Evolutionary conservation across 2,797 vertebrate species (phyloP), one percentile per base, ranked within the genome.

Genomic region (Danio choprae): DNA sequence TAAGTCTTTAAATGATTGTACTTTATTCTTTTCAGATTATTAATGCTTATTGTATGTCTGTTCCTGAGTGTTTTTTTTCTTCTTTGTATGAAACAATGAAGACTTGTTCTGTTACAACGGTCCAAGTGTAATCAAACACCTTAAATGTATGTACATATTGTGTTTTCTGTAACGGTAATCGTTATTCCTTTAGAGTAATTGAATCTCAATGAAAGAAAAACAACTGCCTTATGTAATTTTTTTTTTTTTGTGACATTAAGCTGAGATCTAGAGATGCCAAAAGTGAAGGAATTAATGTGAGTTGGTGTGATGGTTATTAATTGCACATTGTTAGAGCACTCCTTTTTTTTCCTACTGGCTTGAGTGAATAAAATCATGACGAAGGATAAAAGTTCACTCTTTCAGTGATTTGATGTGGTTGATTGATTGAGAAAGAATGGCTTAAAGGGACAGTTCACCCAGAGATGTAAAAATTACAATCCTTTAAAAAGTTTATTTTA

Each of bases 141-240:
- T 46, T 44, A 10, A 38, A 46, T 59, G 41, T 50, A 22, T 78
- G 44, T 43, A 51, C 29, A 62, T 79, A 51, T 38, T 43, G 43
- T 78, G 67, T 79, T 62, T 41, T 41, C 53, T 38, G 51, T 67
- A 38, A 29, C 65, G 46, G 6, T 36, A 74, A 18, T 56, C 53
- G 67, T 13, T 6, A 40, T 56, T 72, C 16, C 18, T 22, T 51
- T 41, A 51, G 18, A 48, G 20, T 5, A 70, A 16, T 36, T 69
- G 63, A 46, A 20, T 11, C 9, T 38, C 22, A 36, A n/a, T 38
- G 20, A 8, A 68, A 40, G 73, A 22, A 73, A 83, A 85, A 82
- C 86, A 62, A 83, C 78, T 92, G 91, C 90, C 91, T 92, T 91
- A 90, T 20, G 77, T 20, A 70, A 85, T 80, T 55, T 84, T 10